phyloP scores from a whole-genome alignment of 2,888 invertebrate species.

The Pyralis farinalis region DNA sequence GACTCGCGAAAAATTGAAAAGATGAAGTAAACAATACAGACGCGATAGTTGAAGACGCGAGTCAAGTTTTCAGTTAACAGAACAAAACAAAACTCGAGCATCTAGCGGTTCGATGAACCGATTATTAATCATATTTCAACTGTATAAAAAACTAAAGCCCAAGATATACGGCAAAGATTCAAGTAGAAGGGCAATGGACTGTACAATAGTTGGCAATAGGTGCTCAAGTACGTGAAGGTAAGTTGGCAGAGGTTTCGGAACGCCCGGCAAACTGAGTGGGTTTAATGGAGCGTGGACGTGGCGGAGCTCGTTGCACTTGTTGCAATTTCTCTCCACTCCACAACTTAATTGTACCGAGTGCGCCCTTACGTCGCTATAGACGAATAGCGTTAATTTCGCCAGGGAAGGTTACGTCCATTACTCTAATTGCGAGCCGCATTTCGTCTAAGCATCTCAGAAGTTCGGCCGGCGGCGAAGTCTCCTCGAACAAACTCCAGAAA shows the following conservation, averaged over 20 bases:
- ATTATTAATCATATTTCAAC: slow-evolving; percentile 22
- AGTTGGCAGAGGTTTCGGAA: slow-evolving; percentile 45
- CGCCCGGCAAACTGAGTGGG: slow-evolving; percentile 55
- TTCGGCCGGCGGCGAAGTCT: slow-evolving; percentile 58
- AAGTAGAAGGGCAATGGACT: slow-evolving; percentile 23
- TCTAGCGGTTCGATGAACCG: slow-evolving; percentile 24
- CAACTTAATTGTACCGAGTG: slow-evolving; percentile 68
- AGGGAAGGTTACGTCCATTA: slow-evolving; percentile 73
- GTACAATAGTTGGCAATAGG: slow-evolving; percentile 32
- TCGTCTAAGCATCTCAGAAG: slow-evolving; percentile 73
- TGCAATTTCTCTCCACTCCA: slow-evolving; percentile 69
- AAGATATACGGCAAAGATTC: slow-evolving; percentile 10
- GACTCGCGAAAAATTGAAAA: slow-evolving; percentile 43
- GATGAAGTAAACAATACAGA: slow-evolving; percentile 46
- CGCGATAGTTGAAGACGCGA: slow-evolving; percentile 33
- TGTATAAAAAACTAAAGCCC: slow-evolving; percentile 11
- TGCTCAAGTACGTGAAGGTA: slow-evolving; percentile 45
- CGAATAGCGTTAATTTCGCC: slow-evolving; percentile 68
- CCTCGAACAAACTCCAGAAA: slow-evolving; percentile 66
- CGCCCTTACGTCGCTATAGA: slow-evolving; percentile 63
- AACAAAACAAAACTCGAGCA: slow-evolving; percentile 34
- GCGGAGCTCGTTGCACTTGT: slow-evolving; percentile 67
- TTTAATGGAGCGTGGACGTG: slow-evolving; percentile 70
- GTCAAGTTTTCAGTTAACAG: slow-evolving; percentile 52
- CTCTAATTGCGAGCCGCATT: slow-evolving; percentile 77